Evolutionary conservation across 92 coral and sea anemone species (phyloP).

Genomic region (Muricea muricata): DNA sequence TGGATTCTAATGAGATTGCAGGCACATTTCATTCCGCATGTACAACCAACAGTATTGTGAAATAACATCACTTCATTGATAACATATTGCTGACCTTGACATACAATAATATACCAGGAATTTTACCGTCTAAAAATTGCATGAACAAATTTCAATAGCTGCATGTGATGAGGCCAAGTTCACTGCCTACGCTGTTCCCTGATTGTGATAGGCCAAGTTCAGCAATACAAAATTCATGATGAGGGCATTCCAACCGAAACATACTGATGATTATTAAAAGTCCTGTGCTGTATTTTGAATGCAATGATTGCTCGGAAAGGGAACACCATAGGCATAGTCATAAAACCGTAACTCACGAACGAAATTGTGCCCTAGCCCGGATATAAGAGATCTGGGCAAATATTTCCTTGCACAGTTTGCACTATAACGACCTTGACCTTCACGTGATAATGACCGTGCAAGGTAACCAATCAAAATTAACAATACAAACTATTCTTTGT

Average conservation of each 20-base stretch:
- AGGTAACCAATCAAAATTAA: slow-evolving; percentile 2
- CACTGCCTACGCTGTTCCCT: neutral
- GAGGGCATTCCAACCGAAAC: neutral
- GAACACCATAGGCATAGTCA: too few relatives aligned
- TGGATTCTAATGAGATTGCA: too few relatives aligned
- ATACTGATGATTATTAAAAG: neutral
- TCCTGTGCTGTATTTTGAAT: neutral
- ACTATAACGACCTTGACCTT: neutral
- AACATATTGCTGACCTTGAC: neutral
- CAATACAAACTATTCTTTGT: neutral
- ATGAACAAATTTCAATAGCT: neutral
- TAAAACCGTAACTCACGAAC: too few relatives aligned
- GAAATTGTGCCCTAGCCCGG: too few relatives aligned
- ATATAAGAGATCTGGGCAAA: too few relatives aligned
- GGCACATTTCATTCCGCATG: too few relatives aligned
- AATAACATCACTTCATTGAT: too few relatives aligned
- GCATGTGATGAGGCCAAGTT: slow-evolving; percentile 13
- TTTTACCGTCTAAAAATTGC: neutral
- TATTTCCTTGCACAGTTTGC: neutral
- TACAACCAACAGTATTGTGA: too few relatives aligned
- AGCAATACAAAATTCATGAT: neutral
- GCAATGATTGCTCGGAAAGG: neutral
- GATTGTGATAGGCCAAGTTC: slow-evolving; percentile 10
- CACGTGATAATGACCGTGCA: neutral
- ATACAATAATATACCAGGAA: neutral